A percentile compares a stretch with the other conserved stretches of the same genome.
Conservation (phyloP, 2,113 vertebrate species). For the Passer montanus region DNA sequence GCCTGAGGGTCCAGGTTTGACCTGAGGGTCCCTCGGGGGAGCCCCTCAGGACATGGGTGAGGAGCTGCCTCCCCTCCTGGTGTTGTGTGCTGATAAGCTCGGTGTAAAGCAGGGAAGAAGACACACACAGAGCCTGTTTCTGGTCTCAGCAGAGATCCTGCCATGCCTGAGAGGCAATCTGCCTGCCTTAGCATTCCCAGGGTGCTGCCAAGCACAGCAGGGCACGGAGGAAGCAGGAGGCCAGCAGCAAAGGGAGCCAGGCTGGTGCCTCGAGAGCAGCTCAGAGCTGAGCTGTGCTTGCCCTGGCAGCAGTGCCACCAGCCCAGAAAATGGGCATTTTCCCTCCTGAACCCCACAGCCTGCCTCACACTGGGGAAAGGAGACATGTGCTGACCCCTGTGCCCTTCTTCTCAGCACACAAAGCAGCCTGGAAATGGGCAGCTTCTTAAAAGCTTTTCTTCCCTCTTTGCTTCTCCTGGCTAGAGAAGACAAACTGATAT, state of each 20-base stretch:
- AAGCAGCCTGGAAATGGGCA: neutral
- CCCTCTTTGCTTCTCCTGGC: neutral
- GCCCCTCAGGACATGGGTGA: neutral
- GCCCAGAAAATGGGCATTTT: neutral
- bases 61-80: neutral
- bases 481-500: neutral
- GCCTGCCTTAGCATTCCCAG: slow-evolving; percentile 20
- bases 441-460: neutral
- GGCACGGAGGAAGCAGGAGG: slow-evolving; percentile 23
- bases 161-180: slow-evolving; percentile 51
- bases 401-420: neutral
- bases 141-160: slow-evolving; percentile 32
- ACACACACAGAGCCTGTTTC: neutral
- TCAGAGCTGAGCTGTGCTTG: neutral
- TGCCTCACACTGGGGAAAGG: neutral
- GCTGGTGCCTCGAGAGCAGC: neutral
- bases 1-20: neutral
- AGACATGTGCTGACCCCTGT: neutral
- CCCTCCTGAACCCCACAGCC: neutral
- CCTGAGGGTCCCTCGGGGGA: neutral
- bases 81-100: neutral
- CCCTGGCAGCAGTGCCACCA: neutral
- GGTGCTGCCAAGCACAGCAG: slow-evolving; percentile 54
- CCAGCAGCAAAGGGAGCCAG: neutral
- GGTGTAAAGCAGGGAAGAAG: neutral